Conservation (phyloP, 2,797 vertebrate genomes). For the Varecia variegata region DNA sequence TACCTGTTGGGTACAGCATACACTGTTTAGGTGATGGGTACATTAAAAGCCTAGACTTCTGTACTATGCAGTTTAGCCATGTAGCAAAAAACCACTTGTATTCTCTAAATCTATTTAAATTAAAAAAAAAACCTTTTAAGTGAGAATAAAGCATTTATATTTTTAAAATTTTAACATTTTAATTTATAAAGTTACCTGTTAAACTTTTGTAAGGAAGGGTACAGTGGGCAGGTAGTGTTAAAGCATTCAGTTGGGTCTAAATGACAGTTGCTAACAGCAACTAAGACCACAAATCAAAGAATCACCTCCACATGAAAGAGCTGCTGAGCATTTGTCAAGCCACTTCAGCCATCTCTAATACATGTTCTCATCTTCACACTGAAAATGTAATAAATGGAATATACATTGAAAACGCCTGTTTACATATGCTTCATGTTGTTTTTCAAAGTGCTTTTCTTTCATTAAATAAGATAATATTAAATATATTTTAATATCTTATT, state of each 20-base stretch:
- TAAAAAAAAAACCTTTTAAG: not conserved
- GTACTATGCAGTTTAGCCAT: too few relatives aligned
- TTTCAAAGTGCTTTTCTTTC: not conserved
- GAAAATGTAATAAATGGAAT: not conserved
- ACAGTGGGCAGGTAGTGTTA: not conserved
- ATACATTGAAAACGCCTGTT: not conserved
- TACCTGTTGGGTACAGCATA: too few relatives aligned
- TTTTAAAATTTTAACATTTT: not conserved
- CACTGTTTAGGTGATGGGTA: too few relatives aligned
- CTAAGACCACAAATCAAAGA: not conserved
- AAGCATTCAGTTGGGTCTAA: not conserved
- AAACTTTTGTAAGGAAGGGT: not conserved
- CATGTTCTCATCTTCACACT: not conserved
- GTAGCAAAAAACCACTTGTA: too few relatives aligned
- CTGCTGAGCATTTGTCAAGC: not conserved
- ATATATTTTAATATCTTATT: not conserved
- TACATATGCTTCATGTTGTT: not conserved
- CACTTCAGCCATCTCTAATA: not conserved
- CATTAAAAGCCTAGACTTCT: too few relatives aligned
- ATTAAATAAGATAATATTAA: too few relatives aligned
- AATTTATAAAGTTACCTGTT: constrained; percentile 6
- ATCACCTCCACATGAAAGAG: not conserved
- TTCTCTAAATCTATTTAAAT: too few relatives aligned
- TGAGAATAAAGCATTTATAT: not conserved
- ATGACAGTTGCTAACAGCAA: not conserved